Evolutionary conservation across 1,140 invertebrate species (phyloP).

Genomic region (Carposina sasakii): DNA sequence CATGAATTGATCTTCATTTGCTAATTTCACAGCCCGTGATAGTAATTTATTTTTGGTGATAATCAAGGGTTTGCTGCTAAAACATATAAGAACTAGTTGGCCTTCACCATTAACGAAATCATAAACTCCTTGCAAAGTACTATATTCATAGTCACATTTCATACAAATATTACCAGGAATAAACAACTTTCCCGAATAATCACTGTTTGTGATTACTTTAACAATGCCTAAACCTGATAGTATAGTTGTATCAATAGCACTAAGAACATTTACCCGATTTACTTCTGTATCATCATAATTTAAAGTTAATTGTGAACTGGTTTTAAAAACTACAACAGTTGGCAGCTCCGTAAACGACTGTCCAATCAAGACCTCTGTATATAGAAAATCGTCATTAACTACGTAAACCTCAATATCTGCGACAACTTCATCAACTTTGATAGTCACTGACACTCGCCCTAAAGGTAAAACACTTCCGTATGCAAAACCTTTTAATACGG

Average conservation of each 20-base stretch:
- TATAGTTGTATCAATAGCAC: not conserved
- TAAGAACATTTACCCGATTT: not conserved
- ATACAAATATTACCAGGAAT: constrained; percentile 6
- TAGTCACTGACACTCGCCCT: not conserved
- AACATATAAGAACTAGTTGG: not conserved
- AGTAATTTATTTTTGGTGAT: constrained; percentile 4
- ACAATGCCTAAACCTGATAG: not conserved
- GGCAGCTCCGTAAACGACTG: constrained; percentile 12
- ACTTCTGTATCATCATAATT: constrained; percentile 5
- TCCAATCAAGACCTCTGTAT: constrained; percentile 12
- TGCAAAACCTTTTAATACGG: constrained; percentile 12
- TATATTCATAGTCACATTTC: constrained; percentile 3
- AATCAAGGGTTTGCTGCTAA: not conserved
- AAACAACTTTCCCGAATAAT: constrained; percentile 4
- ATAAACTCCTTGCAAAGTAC: constrained; percentile 8
- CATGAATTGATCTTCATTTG: not conserved
- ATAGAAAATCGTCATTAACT: not conserved
- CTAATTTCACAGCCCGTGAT: not conserved
- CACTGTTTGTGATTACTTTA: not conserved
- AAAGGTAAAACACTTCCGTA: constrained; percentile 1
- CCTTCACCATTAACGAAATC: not conserved
- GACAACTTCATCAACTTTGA: constrained; percentile 6
- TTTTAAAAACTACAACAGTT: constrained; percentile 5
- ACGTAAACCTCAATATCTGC: constrained; percentile 5
- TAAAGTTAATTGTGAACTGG: not conserved